Evolutionary conservation across 1,140 invertebrate species (phyloP).

Genomic region (Agraylea sexmaculata): DNA sequence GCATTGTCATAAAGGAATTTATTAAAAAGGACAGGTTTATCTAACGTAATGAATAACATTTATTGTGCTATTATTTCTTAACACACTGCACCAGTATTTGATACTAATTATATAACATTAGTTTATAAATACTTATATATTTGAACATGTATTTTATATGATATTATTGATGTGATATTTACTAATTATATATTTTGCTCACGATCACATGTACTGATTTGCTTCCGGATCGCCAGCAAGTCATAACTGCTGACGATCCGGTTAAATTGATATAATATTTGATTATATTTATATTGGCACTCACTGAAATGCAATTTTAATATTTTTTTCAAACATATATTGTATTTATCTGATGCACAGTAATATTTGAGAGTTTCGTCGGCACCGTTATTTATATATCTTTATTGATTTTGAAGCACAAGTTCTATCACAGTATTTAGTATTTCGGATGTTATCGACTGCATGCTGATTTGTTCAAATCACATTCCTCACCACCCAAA

Average conservation of each 20-base stretch:
- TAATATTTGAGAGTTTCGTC: conserved; percentile 44
- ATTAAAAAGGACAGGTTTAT: neutral
- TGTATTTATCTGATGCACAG: no score
- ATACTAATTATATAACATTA: conserved; percentile 4
- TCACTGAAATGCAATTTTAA: conserved; percentile 49
- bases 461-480: conserved; percentile 37
- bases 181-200: conserved; percentile 25
- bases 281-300: conserved; percentile 32
- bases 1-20: no score
- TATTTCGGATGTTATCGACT: conserved; percentile 42
- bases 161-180: conserved; percentile 4
- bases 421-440: conserved; percentile 43
- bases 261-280: conserved; percentile 16
- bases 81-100: conserved; percentile 8
- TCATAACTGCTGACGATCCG: conserved; percentile 25
- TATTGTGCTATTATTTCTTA: neutral
- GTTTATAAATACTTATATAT: conserved; percentile 6
- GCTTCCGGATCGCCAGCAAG: conserved; percentile 27
- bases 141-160: neutral
- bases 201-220: conserved; percentile 57
- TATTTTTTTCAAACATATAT: no score
- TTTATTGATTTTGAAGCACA: conserved; percentile 47
- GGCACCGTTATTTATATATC: conserved; percentile 49
- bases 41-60: conserved; percentile 4
- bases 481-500: conserved; percentile 10